Conservation (phyloP, 92 coral and sea anemone species). For the Zoanthus gigantus region DNA sequence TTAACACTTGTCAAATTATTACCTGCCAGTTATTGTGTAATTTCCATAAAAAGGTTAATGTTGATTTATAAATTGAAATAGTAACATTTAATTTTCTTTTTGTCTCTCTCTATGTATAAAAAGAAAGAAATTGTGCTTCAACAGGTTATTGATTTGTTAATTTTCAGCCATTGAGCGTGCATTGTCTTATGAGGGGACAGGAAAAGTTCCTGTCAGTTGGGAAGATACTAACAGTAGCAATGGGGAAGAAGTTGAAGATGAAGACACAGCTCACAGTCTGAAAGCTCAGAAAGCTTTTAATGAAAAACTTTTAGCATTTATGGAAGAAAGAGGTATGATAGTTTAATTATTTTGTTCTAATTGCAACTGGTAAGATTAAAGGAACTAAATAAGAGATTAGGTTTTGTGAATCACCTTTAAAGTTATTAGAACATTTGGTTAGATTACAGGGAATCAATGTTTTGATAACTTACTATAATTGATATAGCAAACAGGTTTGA, state of each 20-base stretch:
- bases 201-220: slow-evolving; percentile 90
- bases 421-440: too few relatives aligned
- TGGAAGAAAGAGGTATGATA: slow-evolving; percentile 83
- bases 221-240: slow-evolving; percentile 69
- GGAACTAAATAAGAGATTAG: too few relatives aligned
- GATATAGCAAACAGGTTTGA: too few relatives aligned
- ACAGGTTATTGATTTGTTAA: neutral
- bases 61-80: too few relatives aligned
- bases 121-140: neutral
- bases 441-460: too few relatives aligned
- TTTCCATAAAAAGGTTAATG: too few relatives aligned
- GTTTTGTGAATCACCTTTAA: too few relatives aligned
- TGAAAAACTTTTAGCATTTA: slow-evolving; percentile 73
- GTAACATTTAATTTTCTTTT: too few relatives aligned
- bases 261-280: slow-evolving; percentile 57
- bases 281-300: slow-evolving; percentile 74
- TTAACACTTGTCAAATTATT: too few relatives aligned
- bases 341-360: neutral
- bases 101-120: too few relatives aligned
- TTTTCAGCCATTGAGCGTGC: slow-evolving; percentile 88
- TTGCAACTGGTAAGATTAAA: neutral
- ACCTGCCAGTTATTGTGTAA: too few relatives aligned
- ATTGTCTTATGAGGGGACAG: slow-evolving; percentile 84
- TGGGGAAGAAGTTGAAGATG: slow-evolving; percentile 75
- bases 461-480: too few relatives aligned